A percentile compares a stretch with the other conserved stretches of the same genome.
Conservation (phyloP, 2,797 vertebrate genomes). For the Brachymystax lenok region DNA sequence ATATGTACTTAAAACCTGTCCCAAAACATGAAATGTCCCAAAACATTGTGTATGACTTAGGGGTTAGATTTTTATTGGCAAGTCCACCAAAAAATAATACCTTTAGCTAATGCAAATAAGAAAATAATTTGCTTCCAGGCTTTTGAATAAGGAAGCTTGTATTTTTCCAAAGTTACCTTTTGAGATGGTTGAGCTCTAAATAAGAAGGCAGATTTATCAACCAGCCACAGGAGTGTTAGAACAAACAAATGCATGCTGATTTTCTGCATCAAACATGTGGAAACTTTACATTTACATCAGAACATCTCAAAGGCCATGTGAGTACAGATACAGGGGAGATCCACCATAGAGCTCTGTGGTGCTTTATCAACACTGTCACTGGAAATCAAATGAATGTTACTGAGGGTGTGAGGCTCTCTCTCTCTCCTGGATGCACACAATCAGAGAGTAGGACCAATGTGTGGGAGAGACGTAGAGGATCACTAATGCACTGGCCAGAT, state of each 20-base stretch:
- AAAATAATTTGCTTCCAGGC: constrained; percentile 49
- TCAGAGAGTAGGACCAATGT: too few relatives aligned
- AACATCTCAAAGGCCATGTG: constrained; percentile 26
- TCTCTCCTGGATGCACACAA: too few relatives aligned
- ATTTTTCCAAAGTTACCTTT: constrained; percentile 39
- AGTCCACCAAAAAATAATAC: constrained; percentile 22
- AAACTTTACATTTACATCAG: constrained; percentile 52
- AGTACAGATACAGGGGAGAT: constrained; percentile 18
- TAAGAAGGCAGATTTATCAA: constrained; percentile 43
- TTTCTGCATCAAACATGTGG: constrained; percentile 48
- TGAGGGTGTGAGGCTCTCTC: too few relatives aligned
- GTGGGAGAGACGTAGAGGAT: too few relatives aligned
- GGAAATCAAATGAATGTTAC: too few relatives aligned
- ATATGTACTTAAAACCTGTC: constrained; percentile 20
- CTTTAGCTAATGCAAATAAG: constrained; percentile 46
- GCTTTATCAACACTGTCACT: too few relatives aligned
- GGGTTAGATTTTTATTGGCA: constrained; percentile 25
- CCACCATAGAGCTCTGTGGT: too few relatives aligned
- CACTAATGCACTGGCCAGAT: too few relatives aligned
- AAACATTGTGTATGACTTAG: constrained; percentile 10
- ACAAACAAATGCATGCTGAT: constrained; percentile 42
- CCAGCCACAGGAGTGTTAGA: constrained; percentile 38
- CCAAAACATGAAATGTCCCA: constrained; percentile 3
- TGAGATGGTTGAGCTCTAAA: constrained; percentile 42
- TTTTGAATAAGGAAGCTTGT: constrained; percentile 54